Conservation (phyloP, 2,797 vertebrate species). For the Anas acuta region DNA sequence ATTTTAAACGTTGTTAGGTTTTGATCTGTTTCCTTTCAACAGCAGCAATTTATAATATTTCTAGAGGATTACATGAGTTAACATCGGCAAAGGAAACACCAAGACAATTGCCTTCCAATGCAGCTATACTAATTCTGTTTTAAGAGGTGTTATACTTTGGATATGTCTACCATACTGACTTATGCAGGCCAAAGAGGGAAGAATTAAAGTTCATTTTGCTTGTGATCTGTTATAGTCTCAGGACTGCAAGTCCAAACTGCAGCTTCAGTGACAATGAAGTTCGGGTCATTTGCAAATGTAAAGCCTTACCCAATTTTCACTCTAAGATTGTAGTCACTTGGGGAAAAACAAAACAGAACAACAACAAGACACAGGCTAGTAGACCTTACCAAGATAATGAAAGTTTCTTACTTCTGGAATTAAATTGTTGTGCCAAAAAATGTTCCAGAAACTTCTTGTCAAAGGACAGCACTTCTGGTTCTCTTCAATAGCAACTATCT, state of each 20-base stretch:
- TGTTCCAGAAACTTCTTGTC: neutral
- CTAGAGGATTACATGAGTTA: neutral
- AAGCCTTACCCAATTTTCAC: neutral
- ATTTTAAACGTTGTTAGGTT: neutral
- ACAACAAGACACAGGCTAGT: neutral
- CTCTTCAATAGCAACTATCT: neutral
- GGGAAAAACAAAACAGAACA: neutral
- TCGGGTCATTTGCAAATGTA: neutral
- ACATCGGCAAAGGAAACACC: neutral
- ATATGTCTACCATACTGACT: neutral
- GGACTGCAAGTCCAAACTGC: neutral
- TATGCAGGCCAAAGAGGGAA: neutral
- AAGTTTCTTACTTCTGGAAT: neutral
- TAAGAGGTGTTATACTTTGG: neutral
- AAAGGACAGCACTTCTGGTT: neutral
- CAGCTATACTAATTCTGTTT: neutral
- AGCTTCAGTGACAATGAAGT: neutral
- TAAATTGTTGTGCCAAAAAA: neutral
- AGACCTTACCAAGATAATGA: neutral
- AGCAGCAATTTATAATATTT: neutral
- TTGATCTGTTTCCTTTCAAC: neutral
- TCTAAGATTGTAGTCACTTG: neutral
- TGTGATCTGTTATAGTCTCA: neutral
- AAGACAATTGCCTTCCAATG: neutral
- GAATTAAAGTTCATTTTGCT: neutral